Evolutionary conservation across 2,888 invertebrate species (phyloP).

Genomic region (Drosophila borborema): DNA sequence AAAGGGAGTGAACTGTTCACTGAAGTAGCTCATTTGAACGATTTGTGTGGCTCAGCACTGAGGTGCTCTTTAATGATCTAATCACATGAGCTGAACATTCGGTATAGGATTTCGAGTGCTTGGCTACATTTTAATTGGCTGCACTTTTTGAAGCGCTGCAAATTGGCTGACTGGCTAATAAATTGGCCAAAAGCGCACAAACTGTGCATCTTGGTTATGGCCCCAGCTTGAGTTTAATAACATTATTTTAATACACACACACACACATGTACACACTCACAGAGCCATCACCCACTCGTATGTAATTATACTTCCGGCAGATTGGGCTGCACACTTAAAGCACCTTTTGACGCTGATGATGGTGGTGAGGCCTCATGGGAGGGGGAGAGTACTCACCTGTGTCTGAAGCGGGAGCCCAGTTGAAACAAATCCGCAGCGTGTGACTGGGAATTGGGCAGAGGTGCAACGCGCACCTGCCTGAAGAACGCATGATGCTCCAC

Average conservation of each 20-base stretch:
- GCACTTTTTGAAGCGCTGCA: constrained; percentile 53
- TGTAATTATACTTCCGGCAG: constrained; percentile 61
- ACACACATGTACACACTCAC: constrained; percentile 11
- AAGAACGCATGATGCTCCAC: constrained; percentile 98
- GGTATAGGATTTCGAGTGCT: constrained; percentile 61
- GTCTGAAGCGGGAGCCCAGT: constrained; percentile 91
- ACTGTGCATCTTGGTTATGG: constrained; percentile 27
- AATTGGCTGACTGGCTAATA: constrained; percentile 58
- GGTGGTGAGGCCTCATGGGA: not conserved
- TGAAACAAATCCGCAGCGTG: constrained; percentile 91
- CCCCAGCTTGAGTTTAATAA: constrained; percentile 50
- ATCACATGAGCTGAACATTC: constrained; percentile 66
- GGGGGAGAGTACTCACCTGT: constrained; percentile 87
- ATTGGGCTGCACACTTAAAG: constrained; percentile 25
- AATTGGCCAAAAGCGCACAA: constrained; percentile 46
- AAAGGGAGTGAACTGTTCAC: not conserved
- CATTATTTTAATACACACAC: constrained; percentile 44
- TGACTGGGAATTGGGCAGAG: constrained; percentile 86
- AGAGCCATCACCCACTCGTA: constrained; percentile 53
- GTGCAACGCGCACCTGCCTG: constrained; percentile 92
- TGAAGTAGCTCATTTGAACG: constrained; percentile 9
- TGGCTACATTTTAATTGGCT: constrained; percentile 74
- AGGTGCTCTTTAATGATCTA: constrained; percentile 73
- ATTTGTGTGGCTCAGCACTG: constrained; percentile 31
- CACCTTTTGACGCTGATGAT: constrained; percentile 1